Percentiles rank a stretch among this genome's conserved stretches.
Evolutionary conservation across 2,888 invertebrate species (phyloP).

Genomic region (Punctoribates punctum): DNA sequence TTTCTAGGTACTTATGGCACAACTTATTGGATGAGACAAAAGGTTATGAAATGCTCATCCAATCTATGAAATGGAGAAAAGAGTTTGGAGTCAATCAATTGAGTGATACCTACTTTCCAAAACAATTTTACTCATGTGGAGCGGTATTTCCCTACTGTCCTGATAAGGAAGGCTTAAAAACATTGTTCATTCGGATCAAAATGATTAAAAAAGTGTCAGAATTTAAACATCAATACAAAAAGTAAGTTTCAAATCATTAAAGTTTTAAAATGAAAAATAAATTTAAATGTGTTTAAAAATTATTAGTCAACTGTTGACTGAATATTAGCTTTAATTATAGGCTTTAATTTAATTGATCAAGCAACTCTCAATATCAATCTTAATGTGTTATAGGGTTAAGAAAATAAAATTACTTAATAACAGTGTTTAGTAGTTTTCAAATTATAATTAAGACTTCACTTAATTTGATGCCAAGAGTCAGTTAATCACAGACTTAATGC

Average conservation of each 20-base stretch:
- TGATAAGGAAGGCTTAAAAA: slow-evolving; percentile 36
- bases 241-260: background rate
- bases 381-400: too few species aligned
- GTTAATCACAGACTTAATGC: too few species aligned
- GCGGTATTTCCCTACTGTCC: slow-evolving; percentile 32
- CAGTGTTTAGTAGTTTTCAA: too few species aligned
- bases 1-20: slow-evolving; percentile 1
- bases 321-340: background rate
- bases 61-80: slow-evolving; percentile 42
- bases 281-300: background rate
- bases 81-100: slow-evolving; percentile 31
- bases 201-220: slow-evolving; percentile 39
- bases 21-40: background rate
- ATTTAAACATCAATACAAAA: slow-evolving; percentile 25
- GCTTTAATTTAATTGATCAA: background rate
- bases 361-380: too few species aligned
- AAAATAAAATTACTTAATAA: too few species aligned
- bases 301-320: background rate
- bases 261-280: background rate
- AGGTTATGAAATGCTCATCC: slow-evolving; percentile 39
- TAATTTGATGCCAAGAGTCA: too few species aligned
- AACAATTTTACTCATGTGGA: slow-evolving; percentile 41
- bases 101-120: slow-evolving; percentile 29
- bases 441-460: too few species aligned
- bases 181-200: slow-evolving; percentile 42